Conservation (phyloP, 2,113 vertebrate genomes). For the Lipotes vexillifer region DNA sequence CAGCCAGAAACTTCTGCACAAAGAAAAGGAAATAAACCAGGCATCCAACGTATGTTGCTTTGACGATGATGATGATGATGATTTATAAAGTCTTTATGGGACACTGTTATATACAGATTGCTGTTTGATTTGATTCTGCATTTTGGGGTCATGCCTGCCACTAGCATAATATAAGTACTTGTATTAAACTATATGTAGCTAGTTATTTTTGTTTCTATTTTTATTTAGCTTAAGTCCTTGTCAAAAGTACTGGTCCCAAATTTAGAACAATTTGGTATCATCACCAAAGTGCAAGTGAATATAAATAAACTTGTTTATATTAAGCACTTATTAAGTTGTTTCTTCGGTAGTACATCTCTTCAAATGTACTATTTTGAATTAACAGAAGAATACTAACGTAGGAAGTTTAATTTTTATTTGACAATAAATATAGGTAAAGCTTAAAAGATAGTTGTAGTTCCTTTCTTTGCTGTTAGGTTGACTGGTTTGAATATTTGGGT, state of each 20-base stretch:
- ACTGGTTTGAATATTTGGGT: not conserved
- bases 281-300: not conserved
- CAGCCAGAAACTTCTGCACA: not conserved
- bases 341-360: not conserved
- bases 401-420: conserved; percentile 20
- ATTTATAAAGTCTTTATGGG: not conserved
- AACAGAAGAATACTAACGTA: not conserved
- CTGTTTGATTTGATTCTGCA: not conserved
- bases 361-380: conserved; percentile 3
- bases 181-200: not conserved
- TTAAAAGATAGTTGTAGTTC: not conserved
- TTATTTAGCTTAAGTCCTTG: not conserved
- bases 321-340: not conserved
- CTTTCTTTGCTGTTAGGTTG: not conserved
- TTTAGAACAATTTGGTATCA: not conserved
- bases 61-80: not conserved
- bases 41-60: not conserved
- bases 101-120: not conserved
- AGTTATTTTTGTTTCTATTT: not conserved
- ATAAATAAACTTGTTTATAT: not conserved
- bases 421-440: not conserved
- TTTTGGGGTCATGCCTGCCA: not conserved
- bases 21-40: not conserved
- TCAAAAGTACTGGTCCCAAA: not conserved
- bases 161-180: not conserved